Evolutionary conservation across 2,113 vertebrate genomes (phyloP).

Genomic region (Oreocharis arfaki): DNA sequence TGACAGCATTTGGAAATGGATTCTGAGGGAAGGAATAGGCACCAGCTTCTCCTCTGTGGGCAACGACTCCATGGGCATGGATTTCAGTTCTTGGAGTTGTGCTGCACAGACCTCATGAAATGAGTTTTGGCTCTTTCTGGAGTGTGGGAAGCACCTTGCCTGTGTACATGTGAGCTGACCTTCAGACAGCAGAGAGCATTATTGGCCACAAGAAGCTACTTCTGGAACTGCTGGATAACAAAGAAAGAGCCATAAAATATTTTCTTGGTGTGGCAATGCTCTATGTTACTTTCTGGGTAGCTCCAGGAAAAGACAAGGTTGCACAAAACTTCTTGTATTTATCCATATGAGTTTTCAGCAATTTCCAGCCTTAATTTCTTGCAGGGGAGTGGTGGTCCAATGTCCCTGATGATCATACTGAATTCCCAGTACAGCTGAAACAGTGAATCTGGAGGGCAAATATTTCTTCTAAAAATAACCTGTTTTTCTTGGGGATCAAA

Average conservation of each 20-base stretch:
- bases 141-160: neutral
- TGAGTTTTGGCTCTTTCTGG: neutral
- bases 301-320: neutral
- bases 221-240: neutral
- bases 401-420: neutral
- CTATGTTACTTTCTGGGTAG: neutral
- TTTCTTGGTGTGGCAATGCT: neutral
- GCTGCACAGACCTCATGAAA: neutral
- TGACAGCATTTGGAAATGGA: neutral
- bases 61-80: neutral
- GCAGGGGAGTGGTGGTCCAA: neutral
- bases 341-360: neutral
- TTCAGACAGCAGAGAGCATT: neutral
- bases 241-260: neutral
- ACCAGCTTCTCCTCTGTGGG: neutral
- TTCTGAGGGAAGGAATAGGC: neutral
- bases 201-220: neutral
- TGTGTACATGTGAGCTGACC: neutral
- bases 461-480: neutral
- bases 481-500: neutral
- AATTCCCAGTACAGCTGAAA: neutral
- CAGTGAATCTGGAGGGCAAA: neutral
- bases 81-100: neutral
- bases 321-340: neutral
- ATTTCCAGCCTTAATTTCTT: neutral